phyloP scores from a whole-genome alignment of 2,113 vertebrate species.

The Oenanthe oenanthe region DNA sequence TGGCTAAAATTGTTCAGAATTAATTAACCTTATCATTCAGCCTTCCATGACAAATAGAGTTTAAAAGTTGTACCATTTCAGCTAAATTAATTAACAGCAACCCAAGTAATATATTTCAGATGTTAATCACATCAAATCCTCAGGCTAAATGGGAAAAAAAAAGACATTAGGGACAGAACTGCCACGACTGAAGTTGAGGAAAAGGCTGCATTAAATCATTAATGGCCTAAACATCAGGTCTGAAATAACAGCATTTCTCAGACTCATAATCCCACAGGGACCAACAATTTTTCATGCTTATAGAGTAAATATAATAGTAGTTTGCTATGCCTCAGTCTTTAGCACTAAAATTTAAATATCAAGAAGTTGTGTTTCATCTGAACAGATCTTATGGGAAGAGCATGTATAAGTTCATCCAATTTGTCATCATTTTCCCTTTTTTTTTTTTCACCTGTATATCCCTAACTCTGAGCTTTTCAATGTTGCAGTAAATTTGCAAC shows the following conservation, averaged over 20 bases:
- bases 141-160: constrained; percentile 14
- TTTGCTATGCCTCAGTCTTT: background rate
- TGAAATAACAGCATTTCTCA: constrained; percentile 19
- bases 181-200: background rate
- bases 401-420: background rate
- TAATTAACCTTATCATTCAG: background rate
- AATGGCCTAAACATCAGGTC: constrained; percentile 6
- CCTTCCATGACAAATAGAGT: background rate
- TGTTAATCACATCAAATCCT: constrained; percentile 32
- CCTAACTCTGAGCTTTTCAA: background rate
- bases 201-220: background rate
- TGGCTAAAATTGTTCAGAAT: background rate
- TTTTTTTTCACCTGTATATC: background rate
- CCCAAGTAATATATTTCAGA: background rate
- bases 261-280: background rate
- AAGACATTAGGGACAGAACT: background rate
- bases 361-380: background rate
- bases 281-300: constrained; percentile 1
- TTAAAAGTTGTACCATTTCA: background rate
- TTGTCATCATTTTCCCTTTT: background rate
- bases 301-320: background rate
- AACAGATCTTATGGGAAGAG: background rate
- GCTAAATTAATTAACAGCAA: constrained; percentile 20
- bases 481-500: background rate
- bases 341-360: background rate